Base-by-base conservation (phyloP, 2,797 vertebrate genomes). In the Lepus oiostolus region DNA sequence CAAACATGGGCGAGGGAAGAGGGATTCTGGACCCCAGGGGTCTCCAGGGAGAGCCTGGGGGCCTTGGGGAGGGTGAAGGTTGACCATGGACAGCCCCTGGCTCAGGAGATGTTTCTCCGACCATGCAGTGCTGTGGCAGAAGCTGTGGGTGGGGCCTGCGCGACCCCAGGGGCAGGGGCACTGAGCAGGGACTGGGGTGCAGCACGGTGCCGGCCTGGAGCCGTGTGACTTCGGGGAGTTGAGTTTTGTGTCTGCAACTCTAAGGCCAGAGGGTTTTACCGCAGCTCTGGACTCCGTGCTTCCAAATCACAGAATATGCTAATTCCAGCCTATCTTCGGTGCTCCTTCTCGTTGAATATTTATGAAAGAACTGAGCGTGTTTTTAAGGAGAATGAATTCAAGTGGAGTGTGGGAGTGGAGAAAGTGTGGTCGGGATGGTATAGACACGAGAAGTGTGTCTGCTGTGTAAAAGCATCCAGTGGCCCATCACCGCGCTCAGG, bases 331-430 rank as follows among this genome's bases (percentile, higher is more conserved):
- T 7, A 4, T 67, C 71, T 24, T 65, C 72, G n/a, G 30, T 77
- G 5, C 47, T 94, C 30, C 42, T 90, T 80, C 47, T 47, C 71
- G 13, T 28, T 91, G 60, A 74, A 79, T 79, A 35, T 86, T 88
- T 91, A 21, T 67, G 35, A 35, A 32, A 54, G 1, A n/a, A 28
- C 54, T 42, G 60, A 75, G 22, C 2, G 3, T 72, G 22, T 80
- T 87, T 58, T 81, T 54, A 89, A 67, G 88, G 42, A 50, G 12
- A 77, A 62, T n/a, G 7, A n/a, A 60, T 62, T 28, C 58, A 52
- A 75, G 50, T 30, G 21, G 85, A 77, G 19, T 42, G 32, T 35
- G 7, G 1, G 70, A 47, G 7, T 81, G 16, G 26, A 42, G 9
- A 19, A 14, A 42, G 42, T 42, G 42, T 42, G 42, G 42, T 42